Percentiles rank a stretch among this genome's conserved stretches.
Evolutionary conservation across 1,140 invertebrate genomes (phyloP).

Genomic region (Planococcus citri): DNA sequence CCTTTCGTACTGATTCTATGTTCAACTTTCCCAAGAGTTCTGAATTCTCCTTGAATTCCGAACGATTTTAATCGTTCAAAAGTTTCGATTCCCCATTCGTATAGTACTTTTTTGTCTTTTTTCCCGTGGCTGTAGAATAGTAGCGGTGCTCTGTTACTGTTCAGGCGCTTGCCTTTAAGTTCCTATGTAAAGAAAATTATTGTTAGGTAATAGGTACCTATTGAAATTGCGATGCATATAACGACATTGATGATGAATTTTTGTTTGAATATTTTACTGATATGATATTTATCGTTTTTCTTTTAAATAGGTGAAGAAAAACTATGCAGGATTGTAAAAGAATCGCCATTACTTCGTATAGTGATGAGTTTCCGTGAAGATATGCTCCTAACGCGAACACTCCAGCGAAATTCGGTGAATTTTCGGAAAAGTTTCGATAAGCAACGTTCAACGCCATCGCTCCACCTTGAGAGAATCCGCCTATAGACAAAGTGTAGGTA

Average conservation of each 20-base stretch:
- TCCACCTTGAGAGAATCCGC: constrained; percentile 67
- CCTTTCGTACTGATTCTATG: constrained; percentile 42
- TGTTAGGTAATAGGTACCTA: no score
- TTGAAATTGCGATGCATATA: no score
- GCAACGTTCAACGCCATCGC: constrained; percentile 50
- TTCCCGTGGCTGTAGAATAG: constrained; percentile 35
- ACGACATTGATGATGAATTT: no score
- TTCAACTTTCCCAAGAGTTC: constrained; percentile 35
- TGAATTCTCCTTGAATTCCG: constrained; percentile 40
- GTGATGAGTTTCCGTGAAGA: constrained; percentile 48
- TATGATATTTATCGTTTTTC: no score
- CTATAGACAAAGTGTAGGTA: constrained; percentile 34
- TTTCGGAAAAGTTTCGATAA: constrained; percentile 44
- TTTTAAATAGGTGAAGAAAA: not conserved
- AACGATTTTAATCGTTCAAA: constrained; percentile 36
- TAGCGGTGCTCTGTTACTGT: constrained; percentile 27
- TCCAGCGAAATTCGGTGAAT: constrained; percentile 47
- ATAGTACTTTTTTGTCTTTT: constrained; percentile 40
- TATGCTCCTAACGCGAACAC: constrained; percentile 58
- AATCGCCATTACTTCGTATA: constrained; percentile 33
- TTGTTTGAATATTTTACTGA: no score
- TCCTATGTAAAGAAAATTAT: no score
- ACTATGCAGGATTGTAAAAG: not conserved
- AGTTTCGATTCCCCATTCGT: constrained; percentile 41
- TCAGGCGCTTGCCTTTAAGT: no score